phyloP scores from a whole-genome alignment of 2,797 vertebrate species.

The Heteromormyrus szaboi region DNA sequence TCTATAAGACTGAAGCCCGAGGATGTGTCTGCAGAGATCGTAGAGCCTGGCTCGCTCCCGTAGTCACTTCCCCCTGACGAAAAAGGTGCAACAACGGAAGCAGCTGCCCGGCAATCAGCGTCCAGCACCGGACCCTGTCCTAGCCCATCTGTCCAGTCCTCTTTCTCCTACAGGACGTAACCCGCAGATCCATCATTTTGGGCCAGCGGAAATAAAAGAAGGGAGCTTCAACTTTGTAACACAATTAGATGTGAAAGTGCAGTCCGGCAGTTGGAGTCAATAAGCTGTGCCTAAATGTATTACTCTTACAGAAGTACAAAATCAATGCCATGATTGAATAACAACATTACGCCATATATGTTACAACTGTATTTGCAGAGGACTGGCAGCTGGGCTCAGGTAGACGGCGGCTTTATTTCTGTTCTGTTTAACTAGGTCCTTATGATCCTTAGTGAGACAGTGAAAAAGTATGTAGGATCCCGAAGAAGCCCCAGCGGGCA shows the following conservation, averaged over 20 bases:
- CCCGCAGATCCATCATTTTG: slow-evolving; percentile 59
- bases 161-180: slow-evolving; percentile 31
- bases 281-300: slow-evolving; percentile 78
- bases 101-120: slow-evolving; percentile 38
- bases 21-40: slow-evolving; percentile 22
- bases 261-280: slow-evolving; percentile 81
- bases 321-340: slow-evolving; percentile 78
- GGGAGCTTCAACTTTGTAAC: slow-evolving; percentile 95
- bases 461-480: not conserved
- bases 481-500: slow-evolving; percentile 12
- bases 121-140: slow-evolving; percentile 46
- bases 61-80: slow-evolving; percentile 31
- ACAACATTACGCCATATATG: slow-evolving; percentile 70
- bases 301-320: slow-evolving; percentile 68
- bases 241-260: slow-evolving; percentile 75
- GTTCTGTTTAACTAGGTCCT: slow-evolving; percentile 52
- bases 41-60: not conserved
- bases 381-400: slow-evolving; percentile 43
- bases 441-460: slow-evolving; percentile 13
- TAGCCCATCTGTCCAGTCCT: slow-evolving; percentile 30
- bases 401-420: slow-evolving; percentile 44
- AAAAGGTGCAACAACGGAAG: slow-evolving; percentile 39
- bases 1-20: not conserved
- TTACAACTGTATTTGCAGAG: slow-evolving; percentile 57
- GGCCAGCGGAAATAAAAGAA: slow-evolving; percentile 73